phyloP scores from a whole-genome alignment of 1,140 invertebrate species.

The Arion vulgaris region DNA sequence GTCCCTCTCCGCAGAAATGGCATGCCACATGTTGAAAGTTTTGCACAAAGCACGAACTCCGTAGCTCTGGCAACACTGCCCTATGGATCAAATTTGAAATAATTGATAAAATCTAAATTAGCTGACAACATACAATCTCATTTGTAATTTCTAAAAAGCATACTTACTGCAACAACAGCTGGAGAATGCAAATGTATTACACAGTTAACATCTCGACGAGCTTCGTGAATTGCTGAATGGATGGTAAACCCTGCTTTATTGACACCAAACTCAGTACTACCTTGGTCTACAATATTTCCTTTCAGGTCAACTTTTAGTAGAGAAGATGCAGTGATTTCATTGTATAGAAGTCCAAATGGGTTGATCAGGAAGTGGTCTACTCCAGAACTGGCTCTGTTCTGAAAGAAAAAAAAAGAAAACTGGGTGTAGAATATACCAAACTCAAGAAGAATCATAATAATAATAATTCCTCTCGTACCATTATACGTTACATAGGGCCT shows the following conservation, averaged over 20 bases:
- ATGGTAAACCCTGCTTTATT: constrained; percentile 86
- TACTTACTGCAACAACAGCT: constrained; percentile 87
- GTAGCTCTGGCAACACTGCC: too few species aligned
- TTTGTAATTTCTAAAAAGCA: not conserved
- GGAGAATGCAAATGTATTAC: constrained; percentile 95
- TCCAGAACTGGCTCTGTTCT: constrained; percentile 89
- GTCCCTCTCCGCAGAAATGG: too few species aligned
- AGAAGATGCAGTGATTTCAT: constrained; percentile 97
- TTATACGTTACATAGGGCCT: too few species aligned
- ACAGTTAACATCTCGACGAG: constrained; percentile 95
- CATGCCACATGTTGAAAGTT: too few species aligned
- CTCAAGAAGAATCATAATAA: too few species aligned
- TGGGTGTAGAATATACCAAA: too few species aligned
- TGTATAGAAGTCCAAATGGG: constrained; percentile 95
- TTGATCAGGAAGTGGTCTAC: constrained; percentile 98
- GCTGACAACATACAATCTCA: too few species aligned
- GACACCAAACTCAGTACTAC: constrained; percentile 90
- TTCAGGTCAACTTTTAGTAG: constrained; percentile 95
- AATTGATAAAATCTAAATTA: too few species aligned
- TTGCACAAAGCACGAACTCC: too few species aligned
- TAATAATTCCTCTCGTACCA: too few species aligned
- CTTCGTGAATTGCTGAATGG: constrained; percentile 96
- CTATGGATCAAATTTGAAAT: too few species aligned
- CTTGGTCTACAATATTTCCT: constrained; percentile 67
- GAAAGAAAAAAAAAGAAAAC: constrained; percentile 38